Evolutionary conservation across 2,797 vertebrate species (phyloP), one percentile per base, ranked within the genome.

Genomic region (Nothura maculosa): DNA sequence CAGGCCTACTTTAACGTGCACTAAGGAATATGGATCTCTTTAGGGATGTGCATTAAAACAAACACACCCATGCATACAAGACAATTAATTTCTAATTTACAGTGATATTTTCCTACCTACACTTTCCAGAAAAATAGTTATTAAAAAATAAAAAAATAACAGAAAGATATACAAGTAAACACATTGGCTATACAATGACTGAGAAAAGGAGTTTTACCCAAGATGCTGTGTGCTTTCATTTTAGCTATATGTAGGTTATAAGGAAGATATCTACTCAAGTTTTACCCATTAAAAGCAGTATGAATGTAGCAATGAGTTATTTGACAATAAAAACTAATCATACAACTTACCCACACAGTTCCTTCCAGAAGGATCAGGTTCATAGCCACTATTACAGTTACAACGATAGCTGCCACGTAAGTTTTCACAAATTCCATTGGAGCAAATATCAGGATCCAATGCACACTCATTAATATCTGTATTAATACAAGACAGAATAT

Each of bases 381-480:
- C 97, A 16, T 98, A 98, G 55, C 98, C 98, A 18, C 72, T 95
- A 91, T 98, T 98, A 81, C 98, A 98, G 74, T 97, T 96, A 66
- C 98, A 98, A 72, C 96, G 97, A 91, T 97, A 98, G 63, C 97
- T 90, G 36, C 98, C 98, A 85, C 90, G 96, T 32, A 98, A 89
- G 84, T 98, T 98, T 96, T 98, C 98, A 96, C 98, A 98, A 66
- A 97, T 78, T 24, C 98, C 98, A 82, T 98, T 97, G 40, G 97
- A 80, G 81, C 98, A 98, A 95, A 98, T 97, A 38, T 98, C 97
- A 83, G 97, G 97, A 92, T 98, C 97, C 95, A 98, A 85, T 50
- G 97, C 97, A 94, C 98, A 98, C 81, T 98, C 98, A 11, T 98
- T 98, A 64, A 98, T 98, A 86, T 98, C 98, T 98, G 90, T 20